These are phyloP conservation scores for Kryptolebias marmoratus DNA, from an alignment of 2,113 vertebrate species.

Conservation along the genomic window DNA sequence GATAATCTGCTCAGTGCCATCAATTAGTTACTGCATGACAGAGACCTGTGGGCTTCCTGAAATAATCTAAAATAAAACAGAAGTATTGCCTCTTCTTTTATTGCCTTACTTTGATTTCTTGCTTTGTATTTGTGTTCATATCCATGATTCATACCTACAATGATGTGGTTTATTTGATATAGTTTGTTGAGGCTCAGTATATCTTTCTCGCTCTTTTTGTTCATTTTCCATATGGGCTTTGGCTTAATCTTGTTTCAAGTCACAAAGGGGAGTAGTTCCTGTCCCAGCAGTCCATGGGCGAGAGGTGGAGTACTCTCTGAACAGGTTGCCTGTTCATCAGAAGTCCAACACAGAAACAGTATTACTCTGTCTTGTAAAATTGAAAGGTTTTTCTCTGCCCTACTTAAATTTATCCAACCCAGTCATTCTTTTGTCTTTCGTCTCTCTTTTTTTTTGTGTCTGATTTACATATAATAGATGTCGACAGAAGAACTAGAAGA, in stretches of 20 bases:
- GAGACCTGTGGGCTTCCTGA: slow-evolving; percentile 39
- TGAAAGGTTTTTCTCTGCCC: neutral
- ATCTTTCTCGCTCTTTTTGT: too few relatives aligned
- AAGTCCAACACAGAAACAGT: too few relatives aligned
- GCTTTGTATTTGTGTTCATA: neutral
- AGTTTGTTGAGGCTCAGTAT: neutral
- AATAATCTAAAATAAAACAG: slow-evolving; percentile 10
- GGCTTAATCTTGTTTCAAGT: too few relatives aligned
- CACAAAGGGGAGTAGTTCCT: too few relatives aligned
- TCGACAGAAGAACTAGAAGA: slow-evolving; percentile 79
- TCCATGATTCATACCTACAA: neutral
- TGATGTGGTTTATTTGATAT: neutral
- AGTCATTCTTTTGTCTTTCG: neutral
- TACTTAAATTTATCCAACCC: neutral
- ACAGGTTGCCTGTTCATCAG: too few relatives aligned
- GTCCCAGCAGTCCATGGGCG: too few relatives aligned
- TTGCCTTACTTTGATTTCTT: neutral
- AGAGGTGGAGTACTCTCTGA: too few relatives aligned
- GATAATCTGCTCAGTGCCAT: slow-evolving; percentile 48
- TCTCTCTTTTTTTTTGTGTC: slow-evolving; percentile 1
- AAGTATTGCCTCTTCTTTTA: neutral
- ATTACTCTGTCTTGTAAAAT: neutral
- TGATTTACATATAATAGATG: slow-evolving; percentile 63
- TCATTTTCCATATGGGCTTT: too few relatives aligned
- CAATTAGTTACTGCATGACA: slow-evolving; percentile 51